Conservation (phyloP, 2,797 vertebrate genomes). For the Lutjanus campechanus region DNA sequence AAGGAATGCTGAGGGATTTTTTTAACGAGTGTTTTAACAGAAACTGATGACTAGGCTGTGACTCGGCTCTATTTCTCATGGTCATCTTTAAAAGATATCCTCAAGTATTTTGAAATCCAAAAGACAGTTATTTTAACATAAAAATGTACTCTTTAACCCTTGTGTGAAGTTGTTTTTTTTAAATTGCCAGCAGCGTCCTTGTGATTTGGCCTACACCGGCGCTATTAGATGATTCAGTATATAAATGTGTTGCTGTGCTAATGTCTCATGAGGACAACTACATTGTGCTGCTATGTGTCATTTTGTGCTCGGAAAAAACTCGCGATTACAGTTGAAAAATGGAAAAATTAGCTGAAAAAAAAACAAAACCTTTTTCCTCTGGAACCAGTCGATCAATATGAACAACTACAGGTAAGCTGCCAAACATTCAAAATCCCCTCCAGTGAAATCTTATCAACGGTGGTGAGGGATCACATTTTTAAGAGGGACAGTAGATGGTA, state of each 20-base stretch:
- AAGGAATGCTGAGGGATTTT: not conserved
- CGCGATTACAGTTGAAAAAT: no score
- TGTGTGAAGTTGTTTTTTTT: not conserved
- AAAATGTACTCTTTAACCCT: not conserved
- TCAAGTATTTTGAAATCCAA: not conserved
- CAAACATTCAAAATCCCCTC: not conserved
- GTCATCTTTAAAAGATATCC: not conserved
- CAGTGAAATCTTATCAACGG: not conserved
- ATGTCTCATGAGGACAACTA: not conserved
- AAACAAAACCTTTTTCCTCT: not conserved
- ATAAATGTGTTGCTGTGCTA: not conserved
- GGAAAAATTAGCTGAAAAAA: not conserved
- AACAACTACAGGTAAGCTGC: not conserved
- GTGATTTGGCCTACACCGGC: not conserved
- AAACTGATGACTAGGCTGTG: not conserved
- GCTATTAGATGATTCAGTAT: not conserved
- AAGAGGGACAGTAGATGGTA: constrained; percentile 10
- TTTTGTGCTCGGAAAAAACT: not conserved
- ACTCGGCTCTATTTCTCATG: not conserved
- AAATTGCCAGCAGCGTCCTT: not conserved
- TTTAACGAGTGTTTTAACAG: not conserved
- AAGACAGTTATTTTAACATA: not conserved
- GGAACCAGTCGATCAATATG: not conserved
- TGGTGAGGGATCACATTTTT: constrained; percentile 10
- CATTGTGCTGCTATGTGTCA: not conserved